phyloP scores from a whole-genome alignment of 2,888 invertebrate species.

The Uropetala carovei region DNA sequence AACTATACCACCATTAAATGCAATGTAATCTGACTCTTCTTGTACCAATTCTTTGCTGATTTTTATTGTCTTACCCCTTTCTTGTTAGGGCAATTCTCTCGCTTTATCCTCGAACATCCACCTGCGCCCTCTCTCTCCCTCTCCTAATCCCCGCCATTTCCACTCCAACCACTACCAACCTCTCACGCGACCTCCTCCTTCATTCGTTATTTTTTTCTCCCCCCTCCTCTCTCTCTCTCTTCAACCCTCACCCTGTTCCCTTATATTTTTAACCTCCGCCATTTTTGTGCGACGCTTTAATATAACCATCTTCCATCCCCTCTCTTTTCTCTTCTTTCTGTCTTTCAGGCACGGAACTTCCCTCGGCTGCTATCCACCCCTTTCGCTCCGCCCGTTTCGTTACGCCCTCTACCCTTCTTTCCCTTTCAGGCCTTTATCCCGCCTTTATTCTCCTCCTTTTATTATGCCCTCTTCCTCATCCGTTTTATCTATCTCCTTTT shows the following conservation, averaged over 20 bases:
- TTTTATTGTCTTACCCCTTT: background rate
- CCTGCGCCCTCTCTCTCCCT: background rate
- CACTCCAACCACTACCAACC: background rate
- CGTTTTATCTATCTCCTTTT: background rate
- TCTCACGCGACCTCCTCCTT: background rate
- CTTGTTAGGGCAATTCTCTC: background rate
- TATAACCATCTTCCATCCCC: background rate
- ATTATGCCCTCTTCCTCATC: background rate
- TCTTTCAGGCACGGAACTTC: background rate
- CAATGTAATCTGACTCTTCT: background rate
- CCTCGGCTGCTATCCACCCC: background rate
- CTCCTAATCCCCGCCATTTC: background rate
- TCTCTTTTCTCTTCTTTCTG: background rate
- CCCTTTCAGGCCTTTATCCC: background rate
- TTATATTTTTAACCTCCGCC: background rate
- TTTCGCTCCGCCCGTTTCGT: background rate
- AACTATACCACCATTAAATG: no score
- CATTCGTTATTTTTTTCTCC: background rate
- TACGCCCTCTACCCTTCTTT: background rate
- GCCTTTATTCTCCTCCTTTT: background rate
- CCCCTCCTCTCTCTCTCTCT: background rate
- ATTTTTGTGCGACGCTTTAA: background rate
- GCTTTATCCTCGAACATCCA: background rate
- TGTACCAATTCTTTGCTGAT: background rate
- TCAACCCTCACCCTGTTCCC: background rate